Base-by-base conservation (phyloP, 2,888 invertebrate genomes). In the Pelosia muscerda region DNA sequence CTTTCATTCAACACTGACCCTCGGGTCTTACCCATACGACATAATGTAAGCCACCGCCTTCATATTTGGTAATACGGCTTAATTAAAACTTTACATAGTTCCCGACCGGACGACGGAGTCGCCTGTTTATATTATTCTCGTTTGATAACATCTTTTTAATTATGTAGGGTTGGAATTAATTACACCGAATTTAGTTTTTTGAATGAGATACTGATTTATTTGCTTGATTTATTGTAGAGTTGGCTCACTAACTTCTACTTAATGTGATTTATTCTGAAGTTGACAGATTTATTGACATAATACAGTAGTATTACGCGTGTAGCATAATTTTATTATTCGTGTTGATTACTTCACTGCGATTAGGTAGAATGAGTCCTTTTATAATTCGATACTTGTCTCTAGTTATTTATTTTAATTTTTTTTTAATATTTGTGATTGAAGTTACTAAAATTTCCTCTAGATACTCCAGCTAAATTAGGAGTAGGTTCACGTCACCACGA, bases 1-100 rank as follows among this genome's bases (percentile, higher is more conserved):
- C 88, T 90, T 90, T 90, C 88, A 89, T 87, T 85, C 79, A 81
- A 80, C 77, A 77, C 83, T 87, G 87, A 90, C 89, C 91, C 88
- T 83, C 82, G 79, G 76, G 78, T 72, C 83, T 84, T 85, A 74
- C 80, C 76, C 84, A 79, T 78, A 66, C 72, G 69, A 81, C 65
- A 83, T 79, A 79, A 78, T 76, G 81, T 78, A 79, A 77, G 76
- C 79, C 75, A 75, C 79, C 74, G 78, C 76, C 79, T 81, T 83
- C 81, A 84, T 84, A 86, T 89, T 86, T 90, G 88, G 88, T 91
- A 89, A 89, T 88, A 90, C 84, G 81, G 84, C 88, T 90, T 91
- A 91, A 91, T 92, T 92, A 92, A 90, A 90, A 91, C 88, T 89
- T 90, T 83, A 80, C 85, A 88, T 89, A 89, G 88, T 90, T 88